A percentile compares a stretch with the other conserved stretches of the same genome.
Conservation (phyloP, 2,113 vertebrate species). For the Erinaceus europaeus region DNA sequence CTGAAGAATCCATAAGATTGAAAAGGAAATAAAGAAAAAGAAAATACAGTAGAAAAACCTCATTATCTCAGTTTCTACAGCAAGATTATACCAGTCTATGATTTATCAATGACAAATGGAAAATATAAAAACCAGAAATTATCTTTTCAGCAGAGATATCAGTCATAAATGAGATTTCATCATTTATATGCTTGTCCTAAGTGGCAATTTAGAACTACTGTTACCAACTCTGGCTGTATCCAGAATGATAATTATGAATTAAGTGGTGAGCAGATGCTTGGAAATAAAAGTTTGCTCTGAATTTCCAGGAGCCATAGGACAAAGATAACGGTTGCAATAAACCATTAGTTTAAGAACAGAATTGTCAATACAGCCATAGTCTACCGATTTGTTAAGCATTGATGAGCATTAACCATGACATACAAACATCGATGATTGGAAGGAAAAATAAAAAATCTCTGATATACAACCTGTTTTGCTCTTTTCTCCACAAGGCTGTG, state of each 20-base stretch:
- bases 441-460: constrained; percentile 33
- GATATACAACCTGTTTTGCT: neutral
- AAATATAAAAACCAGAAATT: constrained; percentile 12
- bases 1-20: neutral
- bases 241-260: constrained; percentile 52
- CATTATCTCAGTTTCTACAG: constrained; percentile 8
- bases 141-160: neutral
- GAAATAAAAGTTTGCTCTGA: constrained; percentile 51
- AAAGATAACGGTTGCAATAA: neutral
- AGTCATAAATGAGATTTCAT: constrained; percentile 25
- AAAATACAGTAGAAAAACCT: constrained; percentile 1
- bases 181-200: constrained; percentile 47
- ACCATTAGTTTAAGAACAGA: neutral
- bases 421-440: constrained; percentile 26
- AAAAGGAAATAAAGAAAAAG: neutral
- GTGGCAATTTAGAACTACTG: constrained; percentile 43
- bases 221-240: neutral
- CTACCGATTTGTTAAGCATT: neutral
- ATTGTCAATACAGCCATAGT: neutral
- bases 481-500: neutral
- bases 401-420: neutral
- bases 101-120: neutral
- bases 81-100: constrained; percentile 2
- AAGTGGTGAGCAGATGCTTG: constrained; percentile 38
- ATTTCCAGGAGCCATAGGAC: neutral